These are phyloP conservation scores for Drosophila quadrilineata DNA, from an alignment of 1,140 invertebrate genomes.

Conservation along the genomic window DNA sequence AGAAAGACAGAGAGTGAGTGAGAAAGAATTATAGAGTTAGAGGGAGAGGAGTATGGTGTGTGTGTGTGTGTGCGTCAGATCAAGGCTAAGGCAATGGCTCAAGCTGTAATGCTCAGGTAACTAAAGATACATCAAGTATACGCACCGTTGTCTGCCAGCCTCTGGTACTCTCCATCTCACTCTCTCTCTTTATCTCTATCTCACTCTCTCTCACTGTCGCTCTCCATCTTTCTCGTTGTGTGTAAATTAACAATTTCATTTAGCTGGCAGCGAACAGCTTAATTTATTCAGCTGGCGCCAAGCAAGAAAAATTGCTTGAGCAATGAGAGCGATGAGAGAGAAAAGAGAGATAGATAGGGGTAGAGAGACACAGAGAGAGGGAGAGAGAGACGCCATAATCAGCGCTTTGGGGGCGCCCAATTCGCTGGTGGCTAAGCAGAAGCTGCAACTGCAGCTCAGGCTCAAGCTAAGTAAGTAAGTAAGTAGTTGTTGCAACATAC, in stretches of 20 bases:
- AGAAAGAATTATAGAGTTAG: not conserved
- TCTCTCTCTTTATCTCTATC: no score
- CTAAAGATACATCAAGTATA: constrained; percentile 67
- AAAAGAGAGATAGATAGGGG: not conserved
- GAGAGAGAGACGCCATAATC: constrained; percentile 58
- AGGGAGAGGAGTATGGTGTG: no score
- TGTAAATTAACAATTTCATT: constrained; percentile 74
- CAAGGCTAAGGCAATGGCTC: constrained; percentile 33
- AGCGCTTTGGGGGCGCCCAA: constrained; percentile 67
- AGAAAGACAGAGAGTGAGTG: not conserved
- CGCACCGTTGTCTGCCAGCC: constrained; percentile 33
- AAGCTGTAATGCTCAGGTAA: constrained; percentile 27
- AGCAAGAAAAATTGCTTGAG: constrained; percentile 40
- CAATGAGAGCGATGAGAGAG: constrained; percentile 32
- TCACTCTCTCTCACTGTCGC: no score
- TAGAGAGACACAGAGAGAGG: not conserved
- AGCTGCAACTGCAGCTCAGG: no score
- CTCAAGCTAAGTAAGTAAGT: constrained; percentile 47
- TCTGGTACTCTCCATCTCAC: no score
- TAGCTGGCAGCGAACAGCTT: constrained; percentile 56
- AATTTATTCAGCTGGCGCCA: constrained; percentile 61
- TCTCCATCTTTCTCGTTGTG: constrained; percentile 43
- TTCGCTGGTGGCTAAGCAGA: constrained; percentile 53
- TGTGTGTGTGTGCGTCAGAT: constrained; percentile 8
- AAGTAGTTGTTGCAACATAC: constrained; percentile 11